Evolutionary conservation across 2,797 vertebrate species (phyloP), one percentile per base, ranked within the genome.

Genomic region (Natrix natrix): DNA sequence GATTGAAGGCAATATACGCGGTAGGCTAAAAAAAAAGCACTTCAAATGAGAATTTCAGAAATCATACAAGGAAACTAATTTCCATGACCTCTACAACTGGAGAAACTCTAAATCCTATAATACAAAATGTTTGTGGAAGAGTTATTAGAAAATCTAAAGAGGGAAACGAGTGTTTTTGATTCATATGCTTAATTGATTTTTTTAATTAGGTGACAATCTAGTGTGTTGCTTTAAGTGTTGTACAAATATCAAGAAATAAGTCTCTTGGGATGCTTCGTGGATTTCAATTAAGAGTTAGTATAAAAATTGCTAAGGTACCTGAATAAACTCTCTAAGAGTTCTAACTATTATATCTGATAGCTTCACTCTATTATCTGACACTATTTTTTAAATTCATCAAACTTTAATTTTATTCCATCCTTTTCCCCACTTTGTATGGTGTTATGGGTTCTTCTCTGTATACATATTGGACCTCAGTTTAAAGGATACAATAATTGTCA

Each of bases 301-400:
- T 32, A 93, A 74, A 88, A 32, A 92, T 28, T 93, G 92, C 60
- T 92, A 92, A 69, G 52, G 78, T 37, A 61, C 94, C 60, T 69
- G 48, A 63, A 93, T 87, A 48, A 92, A 60, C 13, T 57, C 26
- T n/a, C n/a, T 43, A 37, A 28, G 7, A 86, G 24, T 37, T 78
- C 1, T 43, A 83, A 22, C 37, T 48, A 83, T 83, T 48, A 83
- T 48, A 48, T 10, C 43, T 11, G 43, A 43, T 83, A 83, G 20
- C 10, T 83, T 83, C 43, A 83, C 4, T 48, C 20, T 48, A 24
- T 48, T 4, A 83, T 83, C 78, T 74, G 61, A 13, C 32, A 48
- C 74, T 48, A 12, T 48, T 12, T 83, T 83, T 83, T 48, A 12
- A 83, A 83, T 83, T 48, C 43, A 43, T 48, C 78, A 83, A 48